Base-by-base conservation (phyloP, 2,113 vertebrate species). In the Phrynosoma platyrhinos region DNA sequence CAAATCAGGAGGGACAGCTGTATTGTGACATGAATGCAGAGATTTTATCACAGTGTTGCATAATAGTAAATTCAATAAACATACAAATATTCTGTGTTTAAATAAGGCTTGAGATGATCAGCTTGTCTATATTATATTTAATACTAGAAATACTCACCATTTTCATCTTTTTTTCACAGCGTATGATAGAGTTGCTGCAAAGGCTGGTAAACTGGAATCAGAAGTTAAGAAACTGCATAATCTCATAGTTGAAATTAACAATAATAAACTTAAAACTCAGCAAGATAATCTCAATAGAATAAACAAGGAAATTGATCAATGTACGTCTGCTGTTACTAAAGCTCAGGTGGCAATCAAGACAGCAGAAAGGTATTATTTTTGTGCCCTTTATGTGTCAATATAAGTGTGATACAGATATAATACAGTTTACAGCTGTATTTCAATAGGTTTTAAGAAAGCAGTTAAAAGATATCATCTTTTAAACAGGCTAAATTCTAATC, bases 341-440 rank as follows among this genome's bases (percentile, higher is more conserved):
- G 99, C 99, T 72, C 97, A 98, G 83, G 99, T 99, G 90, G 98
- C 98, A 14, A 96, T 98, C 95, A 99, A 96, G 97, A 98, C 97
- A 18, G 98, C 98, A 1, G 96, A 96, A 84, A 98, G 99, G 99
- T 99, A 93, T 69, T 83, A 2, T 83, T 69, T 47, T 88, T 30
- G 47, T 25, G 7, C 66, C 52, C 40, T 0, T 36, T 1, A 0
- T 0, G 1, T 8, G 40, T 16, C 81, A 83, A 78, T n/a, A 52
- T 47, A 36, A 47, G 47, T 47, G 47, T 47, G 47, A 47, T 47
- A 47, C 47, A 47, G 47, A 47, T 47, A 47, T 7, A 47, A 47
- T 47, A 47, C 47, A 47, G 1, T 62, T 62, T 18, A 62, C 14
- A 16, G 58, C 12, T 62, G 58, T 62, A 62, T 62, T 62, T 62